Base-by-base conservation (phyloP, 2,113 vertebrate species). In the Verasper variegatus region DNA sequence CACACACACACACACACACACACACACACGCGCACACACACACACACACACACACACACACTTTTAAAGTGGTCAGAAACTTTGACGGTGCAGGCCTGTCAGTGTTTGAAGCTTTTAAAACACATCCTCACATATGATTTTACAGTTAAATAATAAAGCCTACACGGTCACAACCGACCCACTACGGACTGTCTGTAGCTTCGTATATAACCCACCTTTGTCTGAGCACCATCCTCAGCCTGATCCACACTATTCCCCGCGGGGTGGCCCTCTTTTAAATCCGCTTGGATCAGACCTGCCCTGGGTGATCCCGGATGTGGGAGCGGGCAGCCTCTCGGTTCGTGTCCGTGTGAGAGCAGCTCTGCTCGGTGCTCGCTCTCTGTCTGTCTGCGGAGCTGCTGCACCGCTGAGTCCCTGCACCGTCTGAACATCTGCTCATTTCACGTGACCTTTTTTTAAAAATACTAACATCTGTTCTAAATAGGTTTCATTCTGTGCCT, bases 391-490 rank as follows among this genome's bases (percentile, higher is more conserved):
- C 93, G 86, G 54, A 87, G 21, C 59, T 13, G 15, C 24, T 60
- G 89, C 4, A 84, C 75, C 91, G 92, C 89, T 90, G 92, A 92
- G 88, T 55, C 80, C 92, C 75, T 91, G 91, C 92, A 92, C 90
- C 85, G 88, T 90, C 92, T 94, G 89, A 91, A 96, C 95, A 96
- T 97, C 96, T 97, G 95, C 95, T 96, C 93, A 67, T 75, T 95
- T 95, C 96, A 96, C 94, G 95, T 97, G 96, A 97, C 95, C 94
- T 92, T 90, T 83, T 31, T 86, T 90, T 81, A 94, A 95, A 96
- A 95, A 94, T 92, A 91, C 90, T 86, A 95, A 97, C 96, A 97
- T 96, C 96, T 97, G 96, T 94, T 95, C 95, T 95, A 96, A 95
- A 96, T 95, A 96, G 95, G 93, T 94, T 94, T 94, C 94, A 92